These are phyloP conservation scores for Nasonovia ribisnigri DNA, from an alignment of 2,888 invertebrate genomes.

Conservation along the genomic window DNA sequence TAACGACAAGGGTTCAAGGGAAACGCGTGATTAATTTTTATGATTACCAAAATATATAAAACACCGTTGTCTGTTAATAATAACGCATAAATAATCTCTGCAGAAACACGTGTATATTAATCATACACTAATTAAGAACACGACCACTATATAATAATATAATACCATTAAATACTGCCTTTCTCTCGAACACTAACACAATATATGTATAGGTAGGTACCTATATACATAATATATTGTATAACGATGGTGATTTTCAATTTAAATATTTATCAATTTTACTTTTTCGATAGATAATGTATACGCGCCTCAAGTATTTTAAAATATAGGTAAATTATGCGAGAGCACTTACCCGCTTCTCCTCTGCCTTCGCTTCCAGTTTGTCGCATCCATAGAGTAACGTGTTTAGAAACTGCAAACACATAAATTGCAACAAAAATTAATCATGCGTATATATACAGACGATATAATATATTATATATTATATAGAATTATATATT, in stretches of 20 bases:
- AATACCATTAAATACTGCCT: not conserved
- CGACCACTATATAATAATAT: not conserved
- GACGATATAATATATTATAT: not conserved
- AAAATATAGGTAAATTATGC: not conserved
- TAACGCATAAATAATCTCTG: not conserved
- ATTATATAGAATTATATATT: conserved; percentile 11
- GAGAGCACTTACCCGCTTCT: conserved; percentile 56
- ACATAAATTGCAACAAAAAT: conserved; percentile 48
- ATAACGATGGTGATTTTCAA: not conserved
- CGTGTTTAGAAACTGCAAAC: conserved; percentile 62
- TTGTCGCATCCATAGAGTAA: conserved; percentile 65
- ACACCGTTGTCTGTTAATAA: conserved; percentile 8
- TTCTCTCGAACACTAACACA: conserved; percentile 15
- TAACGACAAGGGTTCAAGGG: conserved; percentile 29
- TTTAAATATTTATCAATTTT: conserved; percentile 17
- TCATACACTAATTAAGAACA: conserved; percentile 51
- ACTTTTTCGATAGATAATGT: not conserved
- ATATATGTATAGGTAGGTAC: not conserved
- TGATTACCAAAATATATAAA: conserved; percentile 17
- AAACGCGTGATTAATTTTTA: conserved; percentile 46
- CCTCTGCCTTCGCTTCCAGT: conserved; percentile 62
- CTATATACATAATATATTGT: not conserved
- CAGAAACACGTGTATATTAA: conserved; percentile 29
- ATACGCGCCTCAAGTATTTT: not conserved
- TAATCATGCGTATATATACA: conserved; percentile 23